Evolutionary conservation across 2,113 vertebrate genomes (phyloP).

Genomic region (Malurus elegans): DNA sequence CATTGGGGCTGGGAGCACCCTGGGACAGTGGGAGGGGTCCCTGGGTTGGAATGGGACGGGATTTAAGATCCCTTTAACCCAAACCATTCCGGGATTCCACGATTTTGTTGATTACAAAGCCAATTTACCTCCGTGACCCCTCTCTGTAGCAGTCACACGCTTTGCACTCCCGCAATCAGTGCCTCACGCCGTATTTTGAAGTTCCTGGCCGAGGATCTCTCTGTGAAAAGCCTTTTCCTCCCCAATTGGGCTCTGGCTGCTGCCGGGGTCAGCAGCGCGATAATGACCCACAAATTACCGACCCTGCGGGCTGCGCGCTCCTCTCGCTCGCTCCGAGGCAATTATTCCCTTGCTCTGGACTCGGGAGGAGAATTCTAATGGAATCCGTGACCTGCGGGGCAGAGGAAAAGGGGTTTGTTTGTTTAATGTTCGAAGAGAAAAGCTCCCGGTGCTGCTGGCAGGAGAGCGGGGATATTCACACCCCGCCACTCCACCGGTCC

Average conservation of each 20-base stretch:
- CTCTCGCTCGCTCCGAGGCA: background rate
- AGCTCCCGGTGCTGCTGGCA: background rate
- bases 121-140: background rate
- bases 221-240: background rate
- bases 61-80: accelerated
- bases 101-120: too few species aligned
- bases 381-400: background rate
- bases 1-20: background rate
- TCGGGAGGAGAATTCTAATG: background rate
- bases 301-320: background rate
- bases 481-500: accelerated
- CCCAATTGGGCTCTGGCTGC: background rate
- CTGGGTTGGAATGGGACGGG: background rate
- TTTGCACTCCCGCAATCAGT: background rate
- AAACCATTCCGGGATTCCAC: accelerated
- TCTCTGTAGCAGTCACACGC: background rate
- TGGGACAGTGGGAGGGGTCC: background rate
- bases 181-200: background rate
- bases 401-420: background rate
- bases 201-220: background rate
- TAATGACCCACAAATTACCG: background rate
- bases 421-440: background rate
- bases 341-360: background rate
- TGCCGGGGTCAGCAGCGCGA: background rate
- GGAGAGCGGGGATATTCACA: background rate